Evolutionary conservation across 1,140 invertebrate genomes (phyloP).

Genomic region (Conus ventricosus): DNA sequence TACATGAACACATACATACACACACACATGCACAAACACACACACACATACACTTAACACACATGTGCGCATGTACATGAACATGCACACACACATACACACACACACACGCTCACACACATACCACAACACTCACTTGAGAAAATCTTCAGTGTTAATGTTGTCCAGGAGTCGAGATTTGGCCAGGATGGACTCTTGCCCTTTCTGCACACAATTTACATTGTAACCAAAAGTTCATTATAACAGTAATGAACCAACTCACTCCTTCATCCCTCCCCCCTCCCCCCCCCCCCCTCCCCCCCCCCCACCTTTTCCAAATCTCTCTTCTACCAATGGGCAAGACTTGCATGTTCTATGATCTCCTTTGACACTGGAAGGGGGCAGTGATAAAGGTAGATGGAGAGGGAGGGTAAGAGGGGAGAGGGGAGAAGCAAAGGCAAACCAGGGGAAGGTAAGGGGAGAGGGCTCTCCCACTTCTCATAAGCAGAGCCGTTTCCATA

Average conservation of each 20-base stretch:
- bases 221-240: not conserved
- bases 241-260: not conserved
- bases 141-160: conserved; percentile 70
- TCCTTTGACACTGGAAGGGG: too few species aligned
- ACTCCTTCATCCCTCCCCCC: not conserved
- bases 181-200: conserved; percentile 59
- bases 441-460: too few species aligned
- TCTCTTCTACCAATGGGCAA: too few species aligned
- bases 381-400: too few species aligned
- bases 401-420: too few species aligned
- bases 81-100: conserved; percentile 14
- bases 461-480: too few species aligned
- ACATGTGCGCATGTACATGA: too few species aligned
- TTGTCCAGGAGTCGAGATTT: conserved; percentile 67
- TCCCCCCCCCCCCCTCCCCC: too few species aligned
- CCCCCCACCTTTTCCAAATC: too few species aligned
- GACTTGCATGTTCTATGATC: too few species aligned
- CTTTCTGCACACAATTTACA: conserved; percentile 54
- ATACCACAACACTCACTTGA: conserved; percentile 58
- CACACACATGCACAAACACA: not conserved
- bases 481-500: too few species aligned
- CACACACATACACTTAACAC: conserved; percentile 19
- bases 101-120: not conserved
- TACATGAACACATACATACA: not conserved
- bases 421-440: too few species aligned